phyloP scores from a whole-genome alignment of 2,888 invertebrate genomes.

The Fragum whitleyi region DNA sequence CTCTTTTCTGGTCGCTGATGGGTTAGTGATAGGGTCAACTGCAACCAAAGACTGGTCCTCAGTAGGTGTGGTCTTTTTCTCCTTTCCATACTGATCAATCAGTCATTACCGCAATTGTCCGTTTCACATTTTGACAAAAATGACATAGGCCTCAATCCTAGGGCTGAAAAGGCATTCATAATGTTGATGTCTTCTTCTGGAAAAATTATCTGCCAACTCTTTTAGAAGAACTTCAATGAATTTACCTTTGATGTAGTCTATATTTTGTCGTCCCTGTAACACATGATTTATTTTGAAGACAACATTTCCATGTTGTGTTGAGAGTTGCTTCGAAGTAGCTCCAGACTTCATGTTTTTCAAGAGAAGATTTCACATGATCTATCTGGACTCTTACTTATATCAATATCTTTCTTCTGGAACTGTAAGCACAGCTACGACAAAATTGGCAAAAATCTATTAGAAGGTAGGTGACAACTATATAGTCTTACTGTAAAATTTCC shows the following conservation, averaged over 20 bases:
- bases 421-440: slow-evolving; percentile 28
- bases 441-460: slow-evolving; percentile 34
- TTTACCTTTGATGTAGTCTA: slow-evolving; percentile 26
- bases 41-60: too few species aligned
- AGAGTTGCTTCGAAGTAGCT: too few species aligned
- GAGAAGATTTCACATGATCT: slow-evolving; percentile 10
- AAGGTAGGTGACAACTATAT: neutral
- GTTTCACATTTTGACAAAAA: neutral
- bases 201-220: slow-evolving; percentile 32
- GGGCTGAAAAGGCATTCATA: slow-evolving; percentile 30
- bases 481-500: neutral
- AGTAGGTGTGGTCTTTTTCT: too few species aligned
- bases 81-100: slow-evolving; percentile 25
- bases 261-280: slow-evolving; percentile 26
- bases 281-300: slow-evolving; percentile 37
- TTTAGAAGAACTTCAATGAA: slow-evolving; percentile 36
- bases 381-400: slow-evolving; percentile 30
- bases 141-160: slow-evolving; percentile 34
- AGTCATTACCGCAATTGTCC: slow-evolving; percentile 35
- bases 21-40: slow-evolving; percentile 11
- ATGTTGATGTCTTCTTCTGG: slow-evolving; percentile 34
- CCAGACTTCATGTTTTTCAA: slow-evolving; percentile 3
- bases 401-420: slow-evolving; percentile 30
- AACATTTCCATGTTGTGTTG: slow-evolving; percentile 16
- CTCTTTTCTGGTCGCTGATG: slow-evolving; percentile 22